A percentile compares a stretch with the other conserved stretches of the same genome.
Conservation (phyloP, 2,113 vertebrate species). For the Caranx ignobilis region DNA sequence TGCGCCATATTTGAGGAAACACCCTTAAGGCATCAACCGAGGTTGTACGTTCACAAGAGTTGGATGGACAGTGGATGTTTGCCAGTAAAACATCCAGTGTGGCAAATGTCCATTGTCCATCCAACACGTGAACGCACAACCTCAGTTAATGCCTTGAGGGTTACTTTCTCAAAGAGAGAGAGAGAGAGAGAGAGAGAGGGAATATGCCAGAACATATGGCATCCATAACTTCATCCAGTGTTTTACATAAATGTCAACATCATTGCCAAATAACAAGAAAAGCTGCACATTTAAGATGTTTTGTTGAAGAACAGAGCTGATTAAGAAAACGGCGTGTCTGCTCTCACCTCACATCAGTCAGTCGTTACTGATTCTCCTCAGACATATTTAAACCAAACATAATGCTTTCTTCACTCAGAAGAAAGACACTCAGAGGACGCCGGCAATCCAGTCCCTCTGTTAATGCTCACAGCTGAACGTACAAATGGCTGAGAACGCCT, state of each 20-base stretch:
- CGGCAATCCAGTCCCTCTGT: slow-evolving; percentile 10
- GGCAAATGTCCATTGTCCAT: too few relatives aligned
- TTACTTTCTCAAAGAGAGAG: too few relatives aligned
- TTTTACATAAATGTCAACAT: background rate
- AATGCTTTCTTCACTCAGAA: background rate
- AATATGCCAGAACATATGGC: background rate
- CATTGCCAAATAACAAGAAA: background rate
- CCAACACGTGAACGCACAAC: too few relatives aligned
- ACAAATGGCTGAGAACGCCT: slow-evolving; percentile 31
- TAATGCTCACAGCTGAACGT: slow-evolving; percentile 9
- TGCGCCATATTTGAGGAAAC: too few relatives aligned
- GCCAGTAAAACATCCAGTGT: too few relatives aligned
- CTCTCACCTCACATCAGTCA: slow-evolving; percentile 13
- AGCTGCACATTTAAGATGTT: background rate
- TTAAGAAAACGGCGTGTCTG: background rate
- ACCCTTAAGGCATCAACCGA: too few relatives aligned
- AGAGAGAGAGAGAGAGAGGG: background rate
- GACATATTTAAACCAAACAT: slow-evolving; percentile 32
- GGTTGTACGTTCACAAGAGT: background rate
- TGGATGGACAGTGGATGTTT: too few relatives aligned
- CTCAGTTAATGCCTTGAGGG: too few relatives aligned
- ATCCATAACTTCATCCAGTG: background rate
- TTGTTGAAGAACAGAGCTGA: background rate
- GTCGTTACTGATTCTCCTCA: slow-evolving; percentile 8
- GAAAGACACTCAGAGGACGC: background rate